A percentile compares a stretch with the other conserved stretches of the same genome.
These are phyloP conservation scores for Stegostoma tigrinum DNA, from an alignment of 2,113 vertebrate genomes.

Conservation along the genomic window DNA sequence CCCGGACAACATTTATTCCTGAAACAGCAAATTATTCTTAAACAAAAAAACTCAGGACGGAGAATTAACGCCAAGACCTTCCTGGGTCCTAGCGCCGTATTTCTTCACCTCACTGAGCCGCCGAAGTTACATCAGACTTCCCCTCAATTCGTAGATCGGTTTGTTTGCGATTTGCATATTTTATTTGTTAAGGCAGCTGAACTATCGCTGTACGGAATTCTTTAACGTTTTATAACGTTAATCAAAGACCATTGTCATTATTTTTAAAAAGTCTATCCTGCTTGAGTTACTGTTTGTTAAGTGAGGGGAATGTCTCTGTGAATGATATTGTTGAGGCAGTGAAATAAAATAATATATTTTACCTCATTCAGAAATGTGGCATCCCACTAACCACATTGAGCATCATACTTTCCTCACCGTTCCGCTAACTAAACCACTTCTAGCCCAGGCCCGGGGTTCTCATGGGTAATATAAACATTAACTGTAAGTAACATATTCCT, in stretches of 20 bases:
- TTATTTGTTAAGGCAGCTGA: not conserved
- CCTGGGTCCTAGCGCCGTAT: constrained; percentile 8
- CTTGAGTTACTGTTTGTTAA: not conserved
- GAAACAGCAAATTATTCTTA: constrained; percentile 2
- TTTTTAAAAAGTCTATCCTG: constrained; percentile 1
- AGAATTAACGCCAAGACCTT: not conserved
- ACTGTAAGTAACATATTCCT: not conserved
- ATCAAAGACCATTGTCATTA: not conserved
- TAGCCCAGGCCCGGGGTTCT: not conserved
- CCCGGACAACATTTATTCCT: not conserved
- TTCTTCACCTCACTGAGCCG: not conserved
- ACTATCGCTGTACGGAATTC: not conserved
- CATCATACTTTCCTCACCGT: not conserved
- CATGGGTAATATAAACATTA: not conserved
- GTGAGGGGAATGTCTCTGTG: not conserved
- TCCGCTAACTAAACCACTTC: not conserved
- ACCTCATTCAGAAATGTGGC: not conserved
- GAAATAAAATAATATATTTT: not conserved
- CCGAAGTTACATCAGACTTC: not conserved
- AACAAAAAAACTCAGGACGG: not conserved
- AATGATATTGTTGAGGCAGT: not conserved
- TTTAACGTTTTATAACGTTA: not conserved
- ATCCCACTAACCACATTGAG: not conserved
- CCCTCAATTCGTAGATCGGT: not conserved
- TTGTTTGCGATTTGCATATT: constrained; percentile 7